phyloP scores from a whole-genome alignment of 2,113 vertebrate species.

The Anarrhichthys ocellatus region DNA sequence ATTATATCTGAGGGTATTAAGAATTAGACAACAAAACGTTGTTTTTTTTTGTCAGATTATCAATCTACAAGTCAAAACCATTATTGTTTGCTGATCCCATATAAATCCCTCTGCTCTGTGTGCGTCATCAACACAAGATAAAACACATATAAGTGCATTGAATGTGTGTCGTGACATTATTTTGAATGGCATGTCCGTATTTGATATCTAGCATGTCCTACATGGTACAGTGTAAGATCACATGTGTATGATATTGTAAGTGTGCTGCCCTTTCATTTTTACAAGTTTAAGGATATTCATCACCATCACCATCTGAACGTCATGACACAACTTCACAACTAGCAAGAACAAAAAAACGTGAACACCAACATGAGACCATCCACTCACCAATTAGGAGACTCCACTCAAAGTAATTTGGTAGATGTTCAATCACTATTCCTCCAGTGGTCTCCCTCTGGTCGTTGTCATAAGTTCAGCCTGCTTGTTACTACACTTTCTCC shows the following conservation, averaged over 20 bases:
- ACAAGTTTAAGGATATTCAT: background rate
- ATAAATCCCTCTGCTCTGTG: constrained; percentile 52
- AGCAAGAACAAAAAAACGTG: constrained; percentile 3
- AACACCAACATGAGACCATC: constrained; percentile 25
- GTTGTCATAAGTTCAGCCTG: constrained; percentile 51
- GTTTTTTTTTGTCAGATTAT: constrained; percentile 50
- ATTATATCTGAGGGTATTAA: constrained; percentile 37
- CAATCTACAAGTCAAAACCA: constrained; percentile 32
- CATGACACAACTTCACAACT: constrained; percentile 6
- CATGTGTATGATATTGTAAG: background rate
- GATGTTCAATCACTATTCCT: constrained; percentile 47
- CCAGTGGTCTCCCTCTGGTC: constrained; percentile 29
- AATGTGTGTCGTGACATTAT: background rate
- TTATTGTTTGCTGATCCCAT: constrained; percentile 37
- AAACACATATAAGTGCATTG: constrained; percentile 5
- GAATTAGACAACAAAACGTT: constrained; percentile 34
- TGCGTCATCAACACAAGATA: constrained; percentile 19
- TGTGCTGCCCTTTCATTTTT: background rate
- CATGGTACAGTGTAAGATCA: background rate
- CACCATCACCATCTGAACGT: background rate
- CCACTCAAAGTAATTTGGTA: constrained; percentile 34
- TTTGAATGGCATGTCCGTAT: background rate
- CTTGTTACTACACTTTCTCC: constrained; percentile 44
- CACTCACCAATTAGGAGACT: constrained; percentile 68
- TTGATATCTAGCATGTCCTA: background rate